Base-by-base conservation (phyloP, 2,888 invertebrate genomes). In the Hedya salicella region DNA sequence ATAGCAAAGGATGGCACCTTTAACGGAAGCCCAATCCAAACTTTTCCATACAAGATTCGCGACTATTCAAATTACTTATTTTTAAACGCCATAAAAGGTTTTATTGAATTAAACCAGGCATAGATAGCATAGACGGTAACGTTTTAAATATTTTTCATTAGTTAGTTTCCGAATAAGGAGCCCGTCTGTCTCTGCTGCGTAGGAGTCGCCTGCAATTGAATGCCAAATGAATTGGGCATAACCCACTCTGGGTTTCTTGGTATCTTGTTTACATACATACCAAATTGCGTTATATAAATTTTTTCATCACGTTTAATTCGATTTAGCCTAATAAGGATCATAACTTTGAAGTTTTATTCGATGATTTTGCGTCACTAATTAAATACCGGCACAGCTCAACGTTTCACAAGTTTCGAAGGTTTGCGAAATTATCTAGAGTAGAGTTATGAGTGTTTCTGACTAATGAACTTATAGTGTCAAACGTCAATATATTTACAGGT, bases 181-280 rank as follows among this genome's bases (percentile, higher is more conserved):
- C 44, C 59, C 25, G 52, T 60, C 59, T 61, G 59, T 60, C 21
- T 39, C 53, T 21, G 44, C n/a, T 40, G 60, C 19, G 66, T 65
- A 42, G 66, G 66, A 48, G 66, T 59, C 21, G 19, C 56, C 11
- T 53, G 62, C 53, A 66, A 66, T 66, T 36, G 54, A 66, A 66
- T 66, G 9, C 42, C 48, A 60, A 66, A 66, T 54, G 49, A 49
- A 61, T 61, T 66, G 54, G 53, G 48, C 11, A 66, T 32, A 49
- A 16, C 32, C 30, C 48, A 46, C 16, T 36, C 40, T 8, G 42
- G 11, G 14, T 19, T 59, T 42, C 54, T 39, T 16, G n/a, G 54
- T 48, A 46, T 11, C 52, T 46, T 50, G 40, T 50, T 56, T 52
- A 36, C 25, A 36, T 25, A 32, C 16, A 36, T 36, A 36, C 9